Evolutionary conservation across 1,140 invertebrate genomes (phyloP).

Genomic region (Oedothorax gibbosus): DNA sequence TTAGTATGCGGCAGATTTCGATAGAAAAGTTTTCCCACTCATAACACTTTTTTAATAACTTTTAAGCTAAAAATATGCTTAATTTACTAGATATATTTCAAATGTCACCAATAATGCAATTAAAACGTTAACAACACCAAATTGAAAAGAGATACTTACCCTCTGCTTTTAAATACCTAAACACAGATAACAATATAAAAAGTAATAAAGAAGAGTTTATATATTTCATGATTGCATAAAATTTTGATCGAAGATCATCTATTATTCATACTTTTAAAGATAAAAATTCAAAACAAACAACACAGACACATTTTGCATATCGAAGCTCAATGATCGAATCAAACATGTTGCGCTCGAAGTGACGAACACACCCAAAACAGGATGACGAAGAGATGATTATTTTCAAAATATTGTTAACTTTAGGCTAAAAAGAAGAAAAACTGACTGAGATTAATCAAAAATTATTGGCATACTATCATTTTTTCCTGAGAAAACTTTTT

Average conservation of each 20-base stretch:
- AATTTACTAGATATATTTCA: too few relatives aligned
- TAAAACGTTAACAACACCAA: slow-evolving; percentile 2
- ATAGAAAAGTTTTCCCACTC: too few relatives aligned
- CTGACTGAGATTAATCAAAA: neutral
- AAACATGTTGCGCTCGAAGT: slow-evolving; percentile 39
- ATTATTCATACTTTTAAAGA: slow-evolving; percentile 11
- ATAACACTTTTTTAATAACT: too few relatives aligned
- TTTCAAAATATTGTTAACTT: too few relatives aligned
- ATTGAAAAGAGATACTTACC: slow-evolving; percentile 30
- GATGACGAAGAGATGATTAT: slow-evolving; percentile 39
- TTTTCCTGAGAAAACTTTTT: too few relatives aligned
- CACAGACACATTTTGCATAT: neutral
- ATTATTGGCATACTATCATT: neutral
- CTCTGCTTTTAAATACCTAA: slow-evolving; percentile 33
- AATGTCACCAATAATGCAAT: neutral
- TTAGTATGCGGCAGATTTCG: too few relatives aligned
- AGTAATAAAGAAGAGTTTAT: slow-evolving; percentile 3
- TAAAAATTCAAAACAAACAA: slow-evolving; percentile 33
- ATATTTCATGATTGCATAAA: slow-evolving; percentile 21
- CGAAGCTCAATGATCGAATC: too few relatives aligned
- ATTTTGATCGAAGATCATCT: neutral
- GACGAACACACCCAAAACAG: slow-evolving; percentile 51
- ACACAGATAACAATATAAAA: neutral
- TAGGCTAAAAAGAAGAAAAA: too few relatives aligned
- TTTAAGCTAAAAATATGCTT: too few relatives aligned